Evolutionary conservation across 2,797 vertebrate species (phyloP).

Genomic region (Hephaestus fuliginosus): DNA sequence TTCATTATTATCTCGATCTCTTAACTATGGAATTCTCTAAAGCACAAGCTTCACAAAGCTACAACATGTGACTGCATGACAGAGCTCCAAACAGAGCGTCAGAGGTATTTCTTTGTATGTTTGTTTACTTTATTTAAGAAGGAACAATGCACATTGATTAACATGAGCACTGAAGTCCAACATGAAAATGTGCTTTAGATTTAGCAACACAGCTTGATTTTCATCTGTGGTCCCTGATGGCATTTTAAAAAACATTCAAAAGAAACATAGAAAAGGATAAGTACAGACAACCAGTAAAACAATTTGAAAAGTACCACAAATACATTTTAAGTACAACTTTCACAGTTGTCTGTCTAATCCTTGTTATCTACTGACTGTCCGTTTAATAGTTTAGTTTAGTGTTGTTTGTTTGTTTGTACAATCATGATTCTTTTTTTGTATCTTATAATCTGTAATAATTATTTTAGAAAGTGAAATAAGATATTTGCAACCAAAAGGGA

Average conservation of each 20-base stretch:
- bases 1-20: not conserved
- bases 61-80: not conserved
- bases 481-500: slow-evolving; percentile 19
- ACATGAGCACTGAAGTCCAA: too few species aligned
- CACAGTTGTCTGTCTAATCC: too few species aligned
- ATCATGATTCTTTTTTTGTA: not conserved
- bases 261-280: too few species aligned
- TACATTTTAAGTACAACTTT: too few species aligned
- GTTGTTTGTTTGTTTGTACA: not conserved
- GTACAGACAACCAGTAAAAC: too few species aligned
- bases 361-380: not conserved
- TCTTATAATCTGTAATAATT: slow-evolving; percentile 14
- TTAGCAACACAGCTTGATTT: too few species aligned
- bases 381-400: not conserved
- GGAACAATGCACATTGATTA: too few species aligned
- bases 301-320: too few species aligned
- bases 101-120: not conserved
- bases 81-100: not conserved
- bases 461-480: not conserved
- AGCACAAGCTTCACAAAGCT: not conserved
- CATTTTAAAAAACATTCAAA: too few species aligned
- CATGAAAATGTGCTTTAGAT: too few species aligned
- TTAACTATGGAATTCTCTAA: slow-evolving; percentile 1
- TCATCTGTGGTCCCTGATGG: too few species aligned
- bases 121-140: too few species aligned